Base-by-base conservation (phyloP, 1,140 invertebrate genomes). In the Tetramorium simillimum region DNA sequence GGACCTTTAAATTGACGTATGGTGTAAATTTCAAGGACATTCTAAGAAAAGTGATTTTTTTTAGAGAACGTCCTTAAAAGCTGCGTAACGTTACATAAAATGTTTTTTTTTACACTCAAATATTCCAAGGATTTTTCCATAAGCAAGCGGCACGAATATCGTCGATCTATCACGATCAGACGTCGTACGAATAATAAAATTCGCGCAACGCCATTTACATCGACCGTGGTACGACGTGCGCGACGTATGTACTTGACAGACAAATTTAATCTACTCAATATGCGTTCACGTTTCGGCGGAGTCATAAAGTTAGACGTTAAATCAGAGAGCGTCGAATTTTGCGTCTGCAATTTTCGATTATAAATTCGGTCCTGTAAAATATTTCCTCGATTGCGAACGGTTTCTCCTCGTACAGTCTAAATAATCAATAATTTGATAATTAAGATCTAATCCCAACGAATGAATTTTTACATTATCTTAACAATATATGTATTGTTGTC, bases 261-360 rank as follows among this genome's bases (percentile, higher is more conserved):
- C 46, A 72, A 84, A 84, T 87, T 75, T 84, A 87, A 87, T 87
- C 80, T 70, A 75, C 86, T 86, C 51, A 65, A 86, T 86, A 85
- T 78, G 82, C 73, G 82, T 63, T 63, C 60, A 67, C 73, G 73
- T 76, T 76, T 77, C 62, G 58, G 46, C 56, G 49, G 16, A 65
- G 46, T 65, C 72, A 56, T 76, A 43, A 78, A 78, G 73, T 84
- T 84, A 84, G 53, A 84, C 40, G 53, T 84, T 69, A 84, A 73
- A 60, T 73, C 80, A 58, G 37, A 69, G 16, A 51, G 10, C 33
- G 33, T 24, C 51, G 21, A 43, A 67, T 28, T 70, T 56, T n/a
- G 77, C 78, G 62, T 37, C 6, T 6, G 18, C 69, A 60, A 84
- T 62, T 84, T 60, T 84, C 40, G 3, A 60, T 53, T 40, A 73